A percentile compares a stretch with the other conserved stretches of the same genome.
phyloP scores from a whole-genome alignment of 1,140 invertebrate genomes.

The Philopotamus ludificatus region DNA sequence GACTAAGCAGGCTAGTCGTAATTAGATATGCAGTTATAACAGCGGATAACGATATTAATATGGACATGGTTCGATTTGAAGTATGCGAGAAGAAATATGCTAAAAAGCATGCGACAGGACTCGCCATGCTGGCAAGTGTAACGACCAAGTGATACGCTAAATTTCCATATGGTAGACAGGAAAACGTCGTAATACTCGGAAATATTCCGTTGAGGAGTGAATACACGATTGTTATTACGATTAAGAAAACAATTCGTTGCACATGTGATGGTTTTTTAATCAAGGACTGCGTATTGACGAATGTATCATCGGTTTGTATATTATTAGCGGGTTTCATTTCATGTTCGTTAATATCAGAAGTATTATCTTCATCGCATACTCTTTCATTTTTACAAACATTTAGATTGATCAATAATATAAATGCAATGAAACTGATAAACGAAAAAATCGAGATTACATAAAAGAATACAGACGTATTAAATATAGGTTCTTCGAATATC shows the following conservation, averaged over 20 bases:
- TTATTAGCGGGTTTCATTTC: neutral
- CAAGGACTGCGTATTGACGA: neutral
- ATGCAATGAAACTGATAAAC: constrained; percentile 60
- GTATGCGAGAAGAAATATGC: constrained; percentile 71
- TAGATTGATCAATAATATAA: constrained; percentile 58
- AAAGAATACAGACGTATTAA: constrained; percentile 69
- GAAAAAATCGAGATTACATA: constrained; percentile 64
- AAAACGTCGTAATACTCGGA: constrained; percentile 83
- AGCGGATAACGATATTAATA: constrained; percentile 56
- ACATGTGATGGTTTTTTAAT: constrained; percentile 5
- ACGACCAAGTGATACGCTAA: constrained; percentile 79
- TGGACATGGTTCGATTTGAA: constrained; percentile 58
- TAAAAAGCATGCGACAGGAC: constrained; percentile 78
- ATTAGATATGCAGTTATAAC: constrained; percentile 66
- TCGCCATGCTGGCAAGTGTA: constrained; percentile 78
- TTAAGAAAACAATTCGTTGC: constrained; percentile 44
- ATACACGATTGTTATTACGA: constrained; percentile 60
- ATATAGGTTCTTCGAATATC: constrained; percentile 58
- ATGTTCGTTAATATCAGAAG: constrained; percentile 1
- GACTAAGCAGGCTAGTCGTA: constrained; percentile 71
- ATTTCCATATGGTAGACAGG: constrained; percentile 84
- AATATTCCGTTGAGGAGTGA: constrained; percentile 75
- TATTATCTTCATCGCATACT: constrained; percentile 37
- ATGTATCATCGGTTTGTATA: constrained; percentile 11
- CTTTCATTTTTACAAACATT: constrained; percentile 50